Conservation (phyloP, 2,113 vertebrate species). For the Bujurquina vittata region DNA sequence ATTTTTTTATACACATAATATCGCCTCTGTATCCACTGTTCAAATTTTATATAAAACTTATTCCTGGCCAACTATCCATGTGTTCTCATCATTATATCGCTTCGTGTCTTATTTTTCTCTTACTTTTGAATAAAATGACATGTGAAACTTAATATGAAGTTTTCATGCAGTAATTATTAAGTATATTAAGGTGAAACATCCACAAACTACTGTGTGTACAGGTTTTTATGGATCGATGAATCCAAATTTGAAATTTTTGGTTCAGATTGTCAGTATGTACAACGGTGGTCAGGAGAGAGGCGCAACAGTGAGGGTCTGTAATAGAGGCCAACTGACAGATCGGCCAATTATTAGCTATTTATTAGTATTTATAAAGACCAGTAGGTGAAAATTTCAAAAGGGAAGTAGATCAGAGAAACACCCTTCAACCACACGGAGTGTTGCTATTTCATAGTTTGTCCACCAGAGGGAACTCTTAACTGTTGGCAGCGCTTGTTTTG, state of each 20-base stretch:
- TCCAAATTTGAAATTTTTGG: background rate
- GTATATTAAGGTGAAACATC: no score
- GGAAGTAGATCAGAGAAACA: background rate
- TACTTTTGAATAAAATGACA: background rate
- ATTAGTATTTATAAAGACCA: background rate
- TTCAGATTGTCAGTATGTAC: background rate
- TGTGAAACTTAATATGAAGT: no score
- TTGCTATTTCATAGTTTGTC: background rate
- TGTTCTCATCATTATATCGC: slow-evolving; percentile 44
- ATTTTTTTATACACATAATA: slow-evolving; percentile 81
- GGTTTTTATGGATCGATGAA: background rate
- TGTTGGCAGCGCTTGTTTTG: background rate
- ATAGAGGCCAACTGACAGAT: accelerated
- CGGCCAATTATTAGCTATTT: background rate
- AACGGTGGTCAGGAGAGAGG: background rate
- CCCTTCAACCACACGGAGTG: background rate
- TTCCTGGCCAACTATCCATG: slow-evolving; percentile 59
- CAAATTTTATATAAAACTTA: slow-evolving; percentile 80
- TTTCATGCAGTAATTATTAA: no score
- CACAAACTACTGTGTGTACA: background rate
- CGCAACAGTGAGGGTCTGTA: background rate
- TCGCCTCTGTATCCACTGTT: slow-evolving; percentile 75
- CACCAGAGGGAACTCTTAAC: background rate
- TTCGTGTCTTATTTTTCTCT: accelerated
- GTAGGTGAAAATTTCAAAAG: background rate